Evolutionary conservation across 2,113 vertebrate genomes (phyloP).

Genomic region (Dromiciops gliroides): DNA sequence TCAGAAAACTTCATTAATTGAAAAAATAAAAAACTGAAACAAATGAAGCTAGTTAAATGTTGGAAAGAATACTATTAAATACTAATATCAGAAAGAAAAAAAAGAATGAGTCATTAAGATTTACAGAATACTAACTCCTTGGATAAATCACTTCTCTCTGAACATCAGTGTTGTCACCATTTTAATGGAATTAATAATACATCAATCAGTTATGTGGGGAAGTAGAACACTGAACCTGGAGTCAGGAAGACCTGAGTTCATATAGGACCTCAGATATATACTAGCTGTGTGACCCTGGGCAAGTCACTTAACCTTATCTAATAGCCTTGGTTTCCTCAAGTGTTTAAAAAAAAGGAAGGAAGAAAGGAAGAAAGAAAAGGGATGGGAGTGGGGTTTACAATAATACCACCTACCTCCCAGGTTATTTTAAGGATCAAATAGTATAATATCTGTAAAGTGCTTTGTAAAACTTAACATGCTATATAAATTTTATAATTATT

Average conservation of each 20-base stretch:
- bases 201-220: neutral
- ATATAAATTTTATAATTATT: neutral
- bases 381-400: no score
- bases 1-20: accelerated
- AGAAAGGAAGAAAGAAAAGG: no score
- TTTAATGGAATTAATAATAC: neutral
- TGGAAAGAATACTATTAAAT: neutral
- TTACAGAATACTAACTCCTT: no score
- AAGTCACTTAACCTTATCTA: neutral
- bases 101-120: no score
- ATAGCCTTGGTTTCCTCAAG: neutral
- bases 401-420: no score
- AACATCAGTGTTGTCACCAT: neutral
- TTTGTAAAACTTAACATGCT: neutral
- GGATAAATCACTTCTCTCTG: no score
- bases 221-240: neutral
- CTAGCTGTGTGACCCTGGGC: no score
- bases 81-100: neutral
- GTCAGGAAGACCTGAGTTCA: neutral
- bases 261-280: neutral
- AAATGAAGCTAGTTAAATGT: neutral
- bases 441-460: neutral
- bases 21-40: neutral
- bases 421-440: neutral
- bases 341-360: neutral